Conservation (phyloP, 2,797 vertebrate species). For the Micropoecilia bifurca region DNA sequence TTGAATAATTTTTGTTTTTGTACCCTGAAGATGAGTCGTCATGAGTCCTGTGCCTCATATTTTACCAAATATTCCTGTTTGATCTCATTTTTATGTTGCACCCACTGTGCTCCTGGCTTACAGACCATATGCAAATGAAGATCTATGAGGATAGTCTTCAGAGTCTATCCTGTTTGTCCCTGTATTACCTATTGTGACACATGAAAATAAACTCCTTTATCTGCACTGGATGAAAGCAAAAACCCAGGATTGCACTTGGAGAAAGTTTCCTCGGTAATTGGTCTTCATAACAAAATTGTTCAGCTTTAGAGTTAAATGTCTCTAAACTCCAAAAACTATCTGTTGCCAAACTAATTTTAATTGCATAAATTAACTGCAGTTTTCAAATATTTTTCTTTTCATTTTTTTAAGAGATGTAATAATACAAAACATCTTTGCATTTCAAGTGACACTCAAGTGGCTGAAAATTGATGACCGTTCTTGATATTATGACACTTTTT, state of each 20-base stretch:
- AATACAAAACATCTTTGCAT: neutral
- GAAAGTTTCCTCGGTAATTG: constrained; percentile 12
- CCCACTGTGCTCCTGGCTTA: constrained; percentile 7
- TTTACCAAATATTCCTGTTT: constrained; percentile 47
- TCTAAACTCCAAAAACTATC: neutral
- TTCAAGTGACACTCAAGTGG: neutral
- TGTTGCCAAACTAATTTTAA: neutral
- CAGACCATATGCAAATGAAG: constrained; percentile 51
- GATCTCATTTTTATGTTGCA: constrained; percentile 42
- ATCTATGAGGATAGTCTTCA: constrained; percentile 48
- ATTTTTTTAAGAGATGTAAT: too few relatives aligned
- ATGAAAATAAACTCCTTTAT: constrained; percentile 17
- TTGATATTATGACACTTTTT: neutral
- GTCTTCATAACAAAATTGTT: constrained; percentile 2
- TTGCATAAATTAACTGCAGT: neutral
- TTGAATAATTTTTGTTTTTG: constrained; percentile 37
- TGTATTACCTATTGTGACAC: constrained; percentile 43
- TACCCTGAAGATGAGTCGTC: constrained; percentile 23
- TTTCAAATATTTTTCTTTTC: neutral
- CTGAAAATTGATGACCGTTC: too few relatives aligned
- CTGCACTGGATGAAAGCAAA: constrained; percentile 22
- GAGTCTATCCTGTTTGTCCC: constrained; percentile 34
- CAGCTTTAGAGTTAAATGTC: neutral
- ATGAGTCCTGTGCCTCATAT: constrained; percentile 14
- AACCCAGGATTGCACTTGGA: constrained; percentile 17